Percentiles rank a stretch among this genome's conserved stretches.
Conservation (phyloP, 1,140 invertebrate genomes). For the Eriosoma lanigerum region DNA sequence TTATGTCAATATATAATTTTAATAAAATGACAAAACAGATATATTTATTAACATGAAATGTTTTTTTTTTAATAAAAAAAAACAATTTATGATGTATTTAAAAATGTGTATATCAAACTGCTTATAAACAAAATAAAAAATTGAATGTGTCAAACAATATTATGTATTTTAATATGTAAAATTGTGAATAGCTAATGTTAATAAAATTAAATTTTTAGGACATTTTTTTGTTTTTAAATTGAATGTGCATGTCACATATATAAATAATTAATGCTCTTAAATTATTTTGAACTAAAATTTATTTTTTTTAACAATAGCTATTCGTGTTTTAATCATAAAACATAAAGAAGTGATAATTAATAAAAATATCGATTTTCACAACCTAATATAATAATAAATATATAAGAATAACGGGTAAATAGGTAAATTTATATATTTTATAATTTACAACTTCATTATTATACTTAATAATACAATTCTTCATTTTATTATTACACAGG, state of each 20-base stretch:
- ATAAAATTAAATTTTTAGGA: neutral
- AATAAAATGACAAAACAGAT: neutral
- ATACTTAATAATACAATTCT: slow-evolving; percentile 12
- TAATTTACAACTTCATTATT: neutral
- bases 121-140: slow-evolving; percentile 25
- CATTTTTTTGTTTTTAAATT: too few relatives aligned
- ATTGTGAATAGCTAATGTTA: too few relatives aligned
- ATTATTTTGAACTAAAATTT: too few relatives aligned
- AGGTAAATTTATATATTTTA: neutral
- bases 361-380: too few relatives aligned
- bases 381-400: too few relatives aligned
- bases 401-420: too few relatives aligned
- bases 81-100: neutral
- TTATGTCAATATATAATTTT: neutral
- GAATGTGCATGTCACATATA: neutral
- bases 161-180: too few relatives aligned
- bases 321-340: too few relatives aligned
- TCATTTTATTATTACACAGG: slow-evolving; percentile 45
- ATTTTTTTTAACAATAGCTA: too few relatives aligned
- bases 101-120: neutral
- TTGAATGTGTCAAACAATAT: slow-evolving; percentile 17
- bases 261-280: neutral
- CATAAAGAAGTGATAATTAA: too few relatives aligned
- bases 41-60: too few relatives aligned
- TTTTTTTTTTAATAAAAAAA: too few relatives aligned